Conservation (phyloP, 2,113 vertebrate species). For the Nycticorax nycticorax region DNA sequence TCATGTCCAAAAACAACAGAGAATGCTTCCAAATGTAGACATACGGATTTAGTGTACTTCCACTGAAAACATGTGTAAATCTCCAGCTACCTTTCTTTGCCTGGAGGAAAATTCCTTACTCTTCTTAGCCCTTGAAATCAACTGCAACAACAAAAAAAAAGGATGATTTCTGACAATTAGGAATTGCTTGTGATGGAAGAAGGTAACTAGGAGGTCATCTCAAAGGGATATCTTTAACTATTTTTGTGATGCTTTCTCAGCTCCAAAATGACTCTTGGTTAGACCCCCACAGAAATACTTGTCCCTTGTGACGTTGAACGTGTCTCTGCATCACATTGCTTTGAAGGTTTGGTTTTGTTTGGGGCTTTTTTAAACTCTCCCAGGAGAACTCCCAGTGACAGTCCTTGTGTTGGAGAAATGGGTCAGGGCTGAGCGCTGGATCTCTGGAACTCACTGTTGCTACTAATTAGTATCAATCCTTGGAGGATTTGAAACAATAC, state of each 20-base stretch:
- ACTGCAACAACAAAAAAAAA: neutral
- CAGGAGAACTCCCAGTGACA: neutral
- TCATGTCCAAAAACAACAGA: constrained; percentile 45
- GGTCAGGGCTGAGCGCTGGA: neutral
- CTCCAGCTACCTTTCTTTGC: constrained; percentile 36
- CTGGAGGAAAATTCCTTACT: constrained; percentile 38
- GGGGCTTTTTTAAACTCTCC: neutral
- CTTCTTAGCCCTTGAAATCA: neutral
- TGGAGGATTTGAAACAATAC: neutral
- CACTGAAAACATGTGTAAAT: constrained; percentile 45
- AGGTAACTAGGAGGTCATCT: neutral
- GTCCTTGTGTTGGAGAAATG: neutral
- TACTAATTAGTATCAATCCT: neutral
- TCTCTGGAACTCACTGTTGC: neutral
- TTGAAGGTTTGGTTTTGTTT: neutral
- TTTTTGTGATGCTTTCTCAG: neutral
- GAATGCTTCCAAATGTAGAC: constrained; percentile 38
- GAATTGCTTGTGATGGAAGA: neutral
- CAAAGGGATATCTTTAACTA: neutral
- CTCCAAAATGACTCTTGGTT: neutral
- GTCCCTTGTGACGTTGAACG: neutral
- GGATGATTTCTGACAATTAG: neutral
- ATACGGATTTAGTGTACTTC: constrained; percentile 52
- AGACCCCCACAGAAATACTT: neutral
- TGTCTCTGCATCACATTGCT: neutral